phyloP scores from a whole-genome alignment of 2,113 vertebrate genomes.

The Chitala chitala region DNA sequence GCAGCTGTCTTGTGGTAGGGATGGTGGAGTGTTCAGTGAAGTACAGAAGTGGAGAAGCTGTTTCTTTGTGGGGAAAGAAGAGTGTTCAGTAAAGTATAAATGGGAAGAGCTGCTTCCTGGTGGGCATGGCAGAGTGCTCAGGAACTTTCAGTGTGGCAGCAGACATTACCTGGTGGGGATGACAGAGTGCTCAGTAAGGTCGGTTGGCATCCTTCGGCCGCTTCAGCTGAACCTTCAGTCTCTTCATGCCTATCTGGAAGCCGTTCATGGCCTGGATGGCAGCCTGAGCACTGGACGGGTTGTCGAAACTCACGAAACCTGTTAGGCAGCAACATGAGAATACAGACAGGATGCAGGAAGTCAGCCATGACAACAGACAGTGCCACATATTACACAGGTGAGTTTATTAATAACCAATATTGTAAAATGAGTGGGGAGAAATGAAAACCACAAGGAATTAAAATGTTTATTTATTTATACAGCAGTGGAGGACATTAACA shows the following conservation, averaged over 20 bases:
- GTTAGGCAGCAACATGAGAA: slow-evolving; percentile 9
- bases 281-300: slow-evolving; percentile 94
- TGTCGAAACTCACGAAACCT: slow-evolving; percentile 99
- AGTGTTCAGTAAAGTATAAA: too few species aligned
- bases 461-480: slow-evolving; percentile 11
- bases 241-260: slow-evolving; percentile 98
- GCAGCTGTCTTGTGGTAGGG: too few species aligned
- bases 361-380: not conserved
- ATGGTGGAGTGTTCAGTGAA: too few species aligned
- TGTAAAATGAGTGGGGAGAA: not conserved
- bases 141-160: not conserved
- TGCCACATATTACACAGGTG: not conserved
- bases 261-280: slow-evolving; percentile 98
- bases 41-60: too few species aligned
- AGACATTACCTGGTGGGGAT: slow-evolving; percentile 67
- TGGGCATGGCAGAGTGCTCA: too few species aligned
- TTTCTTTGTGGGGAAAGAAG: too few species aligned
- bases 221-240: slow-evolving; percentile 97
- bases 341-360: not conserved
- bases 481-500: not conserved
- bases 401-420: not conserved
- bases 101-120: too few species aligned
- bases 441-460: not conserved
- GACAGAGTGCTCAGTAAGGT: slow-evolving; percentile 84
- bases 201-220: slow-evolving; percentile 96